Conservation (phyloP, 2,888 invertebrate species). For the Hirtodrosophila cameraria region DNA sequence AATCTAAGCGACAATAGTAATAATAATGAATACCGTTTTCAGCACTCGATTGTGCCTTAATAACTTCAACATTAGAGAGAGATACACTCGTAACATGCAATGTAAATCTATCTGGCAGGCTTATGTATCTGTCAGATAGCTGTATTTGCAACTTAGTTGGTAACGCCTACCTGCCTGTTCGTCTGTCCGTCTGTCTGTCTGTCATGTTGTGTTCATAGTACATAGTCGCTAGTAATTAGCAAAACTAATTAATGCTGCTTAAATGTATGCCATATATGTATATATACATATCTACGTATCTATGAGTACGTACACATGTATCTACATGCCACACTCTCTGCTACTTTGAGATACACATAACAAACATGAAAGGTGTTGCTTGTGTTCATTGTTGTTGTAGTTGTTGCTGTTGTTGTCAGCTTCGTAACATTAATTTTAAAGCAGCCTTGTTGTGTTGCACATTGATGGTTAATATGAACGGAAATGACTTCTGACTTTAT, state of each 20-base stretch:
- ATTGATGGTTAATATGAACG: conserved; percentile 2
- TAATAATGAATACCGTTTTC: conserved; percentile 29
- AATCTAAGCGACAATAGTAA: conserved; percentile 56
- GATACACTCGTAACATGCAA: conserved; percentile 1
- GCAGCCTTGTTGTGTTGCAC: conserved; percentile 34
- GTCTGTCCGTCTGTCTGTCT: conserved; percentile 1
- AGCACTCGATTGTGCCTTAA: conserved; percentile 24
- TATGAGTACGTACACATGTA: not conserved
- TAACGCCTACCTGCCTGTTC: no score
- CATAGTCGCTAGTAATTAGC: conserved; percentile 58
- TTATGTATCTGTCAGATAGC: conserved; percentile 24
- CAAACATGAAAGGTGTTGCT: conserved; percentile 22
- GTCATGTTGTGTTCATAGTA: not conserved
- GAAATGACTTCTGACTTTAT: conserved; percentile 10
- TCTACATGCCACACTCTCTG: conserved; percentile 12
- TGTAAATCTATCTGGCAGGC: conserved; percentile 1
- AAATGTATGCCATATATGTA: conserved; percentile 49
- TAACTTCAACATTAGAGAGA: conserved; percentile 32
- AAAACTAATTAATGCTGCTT: conserved; percentile 67
- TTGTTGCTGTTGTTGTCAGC: conserved; percentile 4
- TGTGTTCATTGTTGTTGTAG: conserved; percentile 43
- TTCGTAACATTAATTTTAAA: conserved; percentile 51
- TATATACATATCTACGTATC: conserved; percentile 1
- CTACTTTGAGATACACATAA: no score
- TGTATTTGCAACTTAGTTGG: conserved; percentile 14